These are phyloP conservation scores for Ceramica pisi DNA, from an alignment of 2,888 invertebrate species.

Conservation along the genomic window DNA sequence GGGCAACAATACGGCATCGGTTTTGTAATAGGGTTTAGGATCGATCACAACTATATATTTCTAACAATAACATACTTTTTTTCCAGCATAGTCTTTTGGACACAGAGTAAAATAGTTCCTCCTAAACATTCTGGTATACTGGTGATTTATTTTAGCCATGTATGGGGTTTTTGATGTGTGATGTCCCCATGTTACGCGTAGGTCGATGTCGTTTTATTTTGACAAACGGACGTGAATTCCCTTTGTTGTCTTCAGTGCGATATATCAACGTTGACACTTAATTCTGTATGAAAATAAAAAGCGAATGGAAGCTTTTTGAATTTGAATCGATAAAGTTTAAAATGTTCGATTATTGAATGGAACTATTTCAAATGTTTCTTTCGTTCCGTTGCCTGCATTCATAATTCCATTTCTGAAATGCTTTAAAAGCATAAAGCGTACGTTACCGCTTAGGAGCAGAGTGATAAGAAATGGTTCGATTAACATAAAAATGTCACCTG, in stretches of 20 bases:
- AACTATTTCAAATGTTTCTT: constrained; percentile 46
- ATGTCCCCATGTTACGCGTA: constrained; percentile 83
- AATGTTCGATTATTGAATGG: constrained; percentile 58
- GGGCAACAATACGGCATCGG: constrained; percentile 80
- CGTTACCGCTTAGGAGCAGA: constrained; percentile 30
- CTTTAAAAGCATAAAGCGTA: constrained; percentile 49
- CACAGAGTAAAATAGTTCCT: constrained; percentile 72
- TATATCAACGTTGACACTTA: constrained; percentile 85
- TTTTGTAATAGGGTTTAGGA: constrained; percentile 82
- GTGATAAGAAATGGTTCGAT: constrained; percentile 57
- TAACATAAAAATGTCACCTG: constrained; percentile 73
- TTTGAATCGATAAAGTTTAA: constrained; percentile 68
- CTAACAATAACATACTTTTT: constrained; percentile 75
- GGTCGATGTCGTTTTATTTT: constrained; percentile 87
- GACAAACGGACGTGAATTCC: constrained; percentile 84
- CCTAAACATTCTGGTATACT: constrained; percentile 63
- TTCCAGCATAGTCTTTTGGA: constrained; percentile 62
- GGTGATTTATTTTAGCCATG: constrained; percentile 70
- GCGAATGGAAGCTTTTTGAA: constrained; percentile 76
- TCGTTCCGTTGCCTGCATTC: constrained; percentile 30
- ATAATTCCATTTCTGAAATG: constrained; percentile 47
- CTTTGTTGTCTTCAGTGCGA: constrained; percentile 85
- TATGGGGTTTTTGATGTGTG: constrained; percentile 72
- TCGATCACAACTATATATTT: constrained; percentile 75
- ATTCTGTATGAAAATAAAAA: constrained; percentile 76